Evolutionary conservation across 2,113 vertebrate species (phyloP).

Genomic region (Tautogolabrus adspersus): DNA sequence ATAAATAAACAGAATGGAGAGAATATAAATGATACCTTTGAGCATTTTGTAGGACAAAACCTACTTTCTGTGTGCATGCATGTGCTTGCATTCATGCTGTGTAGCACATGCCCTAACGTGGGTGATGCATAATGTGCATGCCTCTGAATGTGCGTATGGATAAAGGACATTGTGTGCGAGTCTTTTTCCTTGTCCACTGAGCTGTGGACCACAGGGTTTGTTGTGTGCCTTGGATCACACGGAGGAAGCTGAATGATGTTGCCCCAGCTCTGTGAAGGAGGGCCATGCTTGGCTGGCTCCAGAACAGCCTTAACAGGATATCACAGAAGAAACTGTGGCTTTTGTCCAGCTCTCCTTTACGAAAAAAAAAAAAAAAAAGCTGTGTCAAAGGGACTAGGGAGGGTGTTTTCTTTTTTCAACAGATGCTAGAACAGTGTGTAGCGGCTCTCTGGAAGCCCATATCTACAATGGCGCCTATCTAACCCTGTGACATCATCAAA

Average conservation of each 20-base stretch:
- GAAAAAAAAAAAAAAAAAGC: constrained; percentile 60
- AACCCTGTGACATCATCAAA: constrained; percentile 85
- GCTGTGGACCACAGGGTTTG: constrained; percentile 86
- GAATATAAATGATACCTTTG: not conserved
- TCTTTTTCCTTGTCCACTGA: constrained; percentile 86
- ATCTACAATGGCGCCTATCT: constrained; percentile 81
- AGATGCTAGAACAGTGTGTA: constrained; percentile 83
- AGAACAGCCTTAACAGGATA: constrained; percentile 87
- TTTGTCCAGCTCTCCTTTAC: constrained; percentile 80
- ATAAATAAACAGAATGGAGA: not conserved
- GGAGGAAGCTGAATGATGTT: constrained; percentile 87
- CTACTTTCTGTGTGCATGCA: constrained; percentile 23
- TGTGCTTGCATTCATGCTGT: constrained; percentile 21
- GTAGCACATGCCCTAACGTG: constrained; percentile 53
- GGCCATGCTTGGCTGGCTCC: constrained; percentile 82
- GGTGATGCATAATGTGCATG: constrained; percentile 69
- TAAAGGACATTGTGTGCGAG: constrained; percentile 80
- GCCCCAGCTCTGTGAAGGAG: constrained; percentile 83
- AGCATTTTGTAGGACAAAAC: constrained; percentile 18
- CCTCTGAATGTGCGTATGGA: constrained; percentile 71
- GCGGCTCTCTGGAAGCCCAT: constrained; percentile 72
- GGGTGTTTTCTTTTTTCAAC: constrained; percentile 80
- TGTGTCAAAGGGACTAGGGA: constrained; percentile 81
- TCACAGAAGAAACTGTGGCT: constrained; percentile 86
- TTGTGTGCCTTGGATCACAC: constrained; percentile 86